These are phyloP conservation scores for Porites divaricata DNA, from an alignment of 92 coral and sea anemone genomes.

Conservation along the genomic window DNA sequence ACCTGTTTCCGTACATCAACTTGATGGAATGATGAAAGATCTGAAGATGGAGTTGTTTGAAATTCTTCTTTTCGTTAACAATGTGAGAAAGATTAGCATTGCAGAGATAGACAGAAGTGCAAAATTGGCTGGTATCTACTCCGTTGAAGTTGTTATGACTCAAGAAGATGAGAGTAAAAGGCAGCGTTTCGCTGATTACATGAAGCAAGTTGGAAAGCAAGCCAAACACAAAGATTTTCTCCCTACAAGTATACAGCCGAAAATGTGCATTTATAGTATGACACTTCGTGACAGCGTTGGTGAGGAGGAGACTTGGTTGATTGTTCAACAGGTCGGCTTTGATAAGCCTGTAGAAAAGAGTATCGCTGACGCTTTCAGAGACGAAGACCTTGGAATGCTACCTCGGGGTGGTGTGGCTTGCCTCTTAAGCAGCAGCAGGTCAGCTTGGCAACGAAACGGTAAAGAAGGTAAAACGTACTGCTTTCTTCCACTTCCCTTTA, in stretches of 20 bases:
- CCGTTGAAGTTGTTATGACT: constrained; percentile 46
- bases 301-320: constrained; percentile 71
- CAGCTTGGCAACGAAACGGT: background rate
- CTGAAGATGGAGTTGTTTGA: constrained; percentile 64
- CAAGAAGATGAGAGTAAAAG: constrained; percentile 55
- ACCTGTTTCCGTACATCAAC: background rate
- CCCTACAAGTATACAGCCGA: constrained; percentile 43
- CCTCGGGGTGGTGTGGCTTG: constrained; percentile 95
- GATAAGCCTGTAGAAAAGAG: constrained; percentile 13
- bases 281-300: constrained; percentile 54
- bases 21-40: constrained; percentile 48
- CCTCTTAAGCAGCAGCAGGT: constrained; percentile 43
- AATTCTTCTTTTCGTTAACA: constrained; percentile 75
- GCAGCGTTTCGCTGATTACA: constrained; percentile 29
- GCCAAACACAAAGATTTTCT: constrained; percentile 17
- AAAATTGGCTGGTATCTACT: constrained; percentile 30
- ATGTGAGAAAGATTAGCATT: constrained; percentile 67
- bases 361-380: constrained; percentile 48
- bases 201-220: constrained; percentile 20
- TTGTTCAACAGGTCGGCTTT: constrained; percentile 78
- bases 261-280: constrained; percentile 58
- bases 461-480: constrained; percentile 45
- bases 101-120: constrained; percentile 58
- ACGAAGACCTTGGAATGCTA: constrained; percentile 70
- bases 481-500: constrained; percentile 81